These are phyloP conservation scores for Tetragnatha versicolor DNA, from an alignment of 1,140 invertebrate species.

Conservation along the genomic window DNA sequence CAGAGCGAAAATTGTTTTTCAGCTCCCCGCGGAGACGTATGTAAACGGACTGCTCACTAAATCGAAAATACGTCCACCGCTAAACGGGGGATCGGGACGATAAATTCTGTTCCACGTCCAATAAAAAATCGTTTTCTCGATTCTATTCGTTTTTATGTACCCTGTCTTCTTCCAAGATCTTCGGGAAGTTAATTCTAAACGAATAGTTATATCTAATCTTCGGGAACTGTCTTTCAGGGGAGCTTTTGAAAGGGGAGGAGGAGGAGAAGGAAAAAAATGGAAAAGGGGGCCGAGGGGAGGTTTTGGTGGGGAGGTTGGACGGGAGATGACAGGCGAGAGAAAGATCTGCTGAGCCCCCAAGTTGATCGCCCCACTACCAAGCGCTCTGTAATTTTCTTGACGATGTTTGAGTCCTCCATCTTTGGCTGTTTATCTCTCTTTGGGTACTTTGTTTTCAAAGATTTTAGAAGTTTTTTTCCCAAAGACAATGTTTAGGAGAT, in stretches of 20 bases:
- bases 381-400: constrained; percentile 22
- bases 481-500: no score
- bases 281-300: background rate
- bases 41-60: background rate
- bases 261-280: constrained; percentile 3
- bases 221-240: background rate
- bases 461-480: no score
- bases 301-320: constrained; percentile 15
- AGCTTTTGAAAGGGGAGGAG: background rate
- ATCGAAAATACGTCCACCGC: background rate
- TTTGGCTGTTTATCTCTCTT: constrained; percentile 23
- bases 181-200: constrained; percentile 48
- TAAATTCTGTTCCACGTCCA: constrained; percentile 46
- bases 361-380: background rate
- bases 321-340: constrained; percentile 17
- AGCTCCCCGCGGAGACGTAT: background rate
- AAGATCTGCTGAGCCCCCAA: background rate
- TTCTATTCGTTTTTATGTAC: no score
- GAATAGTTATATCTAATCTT: constrained; percentile 51
- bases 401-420: background rate
- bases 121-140: constrained; percentile 43
- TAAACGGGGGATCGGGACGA: constrained; percentile 12
- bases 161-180: constrained; percentile 1
- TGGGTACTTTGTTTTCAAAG: background rate
- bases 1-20: constrained; percentile 39